These are phyloP conservation scores for Okapia johnstoni DNA, from an alignment of 2,113 vertebrate species.

Conservation along the genomic window DNA sequence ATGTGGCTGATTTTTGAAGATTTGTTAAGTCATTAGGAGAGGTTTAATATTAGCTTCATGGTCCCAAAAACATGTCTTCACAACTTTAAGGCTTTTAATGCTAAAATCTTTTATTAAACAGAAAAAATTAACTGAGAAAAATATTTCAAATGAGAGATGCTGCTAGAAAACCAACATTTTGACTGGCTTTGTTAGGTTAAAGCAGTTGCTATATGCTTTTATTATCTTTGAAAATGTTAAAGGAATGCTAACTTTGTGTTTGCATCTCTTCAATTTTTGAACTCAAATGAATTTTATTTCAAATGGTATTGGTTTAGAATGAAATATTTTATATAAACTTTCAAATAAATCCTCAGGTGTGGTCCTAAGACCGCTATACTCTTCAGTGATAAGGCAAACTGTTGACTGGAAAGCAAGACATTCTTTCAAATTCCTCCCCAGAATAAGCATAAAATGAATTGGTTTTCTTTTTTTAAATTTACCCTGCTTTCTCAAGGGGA, in stretches of 20 bases:
- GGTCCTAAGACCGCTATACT: background rate
- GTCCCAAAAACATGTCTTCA: background rate
- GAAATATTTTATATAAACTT: constrained; percentile 21
- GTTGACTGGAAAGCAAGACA: background rate
- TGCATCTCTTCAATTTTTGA: constrained; percentile 40
- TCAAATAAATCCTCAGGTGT: constrained; percentile 15
- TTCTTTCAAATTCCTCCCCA: background rate
- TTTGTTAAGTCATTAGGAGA: background rate
- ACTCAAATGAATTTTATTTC: constrained; percentile 40
- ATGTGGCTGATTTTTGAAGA: background rate
- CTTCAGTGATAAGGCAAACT: background rate
- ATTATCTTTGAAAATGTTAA: constrained; percentile 26
- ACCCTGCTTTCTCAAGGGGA: background rate
- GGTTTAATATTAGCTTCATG: background rate
- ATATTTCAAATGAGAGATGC: background rate
- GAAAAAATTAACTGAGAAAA: constrained; percentile 31
- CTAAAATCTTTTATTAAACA: constrained; percentile 40
- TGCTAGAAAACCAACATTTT: constrained; percentile 28
- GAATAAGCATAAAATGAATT: background rate
- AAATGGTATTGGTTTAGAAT: constrained; percentile 1
- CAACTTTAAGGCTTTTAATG: background rate
- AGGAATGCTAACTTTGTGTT: constrained; percentile 24
- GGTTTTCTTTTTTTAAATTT: background rate
- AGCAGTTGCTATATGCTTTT: background rate
- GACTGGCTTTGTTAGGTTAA: constrained; percentile 18